Evolutionary conservation across 1,140 invertebrate species (phyloP).

Genomic region (Drosophila navojoa): DNA sequence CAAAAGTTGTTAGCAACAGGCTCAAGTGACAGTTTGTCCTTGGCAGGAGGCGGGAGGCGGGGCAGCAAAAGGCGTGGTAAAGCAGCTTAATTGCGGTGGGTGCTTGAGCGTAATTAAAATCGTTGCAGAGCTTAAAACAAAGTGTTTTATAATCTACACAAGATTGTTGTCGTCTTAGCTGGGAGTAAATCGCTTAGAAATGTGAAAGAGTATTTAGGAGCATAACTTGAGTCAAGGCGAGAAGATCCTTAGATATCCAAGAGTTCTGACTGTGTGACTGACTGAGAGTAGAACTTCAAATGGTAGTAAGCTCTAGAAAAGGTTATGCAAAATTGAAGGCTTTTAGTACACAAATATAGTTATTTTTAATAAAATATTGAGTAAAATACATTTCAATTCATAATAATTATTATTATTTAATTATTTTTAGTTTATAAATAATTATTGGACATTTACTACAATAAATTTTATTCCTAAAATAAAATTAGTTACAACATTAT

Average conservation of each 20-base stretch:
- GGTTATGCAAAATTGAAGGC: no score
- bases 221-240: background rate
- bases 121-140: slow-evolving; percentile 22
- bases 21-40: slow-evolving; percentile 18
- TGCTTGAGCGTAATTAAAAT: slow-evolving; percentile 23
- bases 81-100: slow-evolving; percentile 50
- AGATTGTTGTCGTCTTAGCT: slow-evolving; percentile 1
- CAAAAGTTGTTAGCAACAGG: slow-evolving; percentile 18
- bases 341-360: no score
- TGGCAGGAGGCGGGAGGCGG: background rate
- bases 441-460: no score
- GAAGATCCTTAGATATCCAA: background rate
- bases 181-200: background rate
- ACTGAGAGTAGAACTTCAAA: no score
- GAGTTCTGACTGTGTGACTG: no score
- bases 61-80: slow-evolving; percentile 6
- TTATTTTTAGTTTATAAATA: no score
- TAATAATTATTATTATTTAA: no score
- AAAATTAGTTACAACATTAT: no score
- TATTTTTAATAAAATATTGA: no score
- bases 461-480: no score
- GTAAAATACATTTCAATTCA: no score
- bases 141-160: slow-evolving; percentile 34
- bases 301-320: no score
- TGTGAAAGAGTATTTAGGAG: background rate